Conservation (phyloP, 2,888 invertebrate genomes). For the Coenonympha glycerion region DNA sequence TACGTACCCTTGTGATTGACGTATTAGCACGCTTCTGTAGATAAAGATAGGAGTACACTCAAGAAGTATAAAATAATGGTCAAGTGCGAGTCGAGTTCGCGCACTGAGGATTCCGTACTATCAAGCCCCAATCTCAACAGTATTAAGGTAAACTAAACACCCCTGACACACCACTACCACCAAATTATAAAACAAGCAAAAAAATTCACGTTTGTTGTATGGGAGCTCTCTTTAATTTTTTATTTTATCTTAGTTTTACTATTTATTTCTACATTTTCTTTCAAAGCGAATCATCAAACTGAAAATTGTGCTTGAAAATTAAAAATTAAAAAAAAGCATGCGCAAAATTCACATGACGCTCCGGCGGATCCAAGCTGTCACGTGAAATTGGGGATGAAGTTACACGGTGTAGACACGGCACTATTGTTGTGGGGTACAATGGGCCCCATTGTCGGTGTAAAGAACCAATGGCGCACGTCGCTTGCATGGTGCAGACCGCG, state of each 20-base stretch:
- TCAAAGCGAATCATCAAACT: not conserved
- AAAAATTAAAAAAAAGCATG: conserved; percentile 8
- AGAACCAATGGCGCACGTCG: conserved; percentile 29
- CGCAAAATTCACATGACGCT: no score
- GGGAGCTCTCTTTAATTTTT: no score
- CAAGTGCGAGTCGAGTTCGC: not conserved
- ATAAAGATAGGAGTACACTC: not conserved
- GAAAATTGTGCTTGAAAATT: conserved; percentile 9
- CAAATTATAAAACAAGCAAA: no score
- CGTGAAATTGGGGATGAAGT: conserved; percentile 30
- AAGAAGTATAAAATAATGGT: no score
- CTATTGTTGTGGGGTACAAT: conserved; percentile 58
- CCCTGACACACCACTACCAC: no score
- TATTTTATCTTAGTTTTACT: no score
- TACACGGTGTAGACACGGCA: conserved; percentile 48
- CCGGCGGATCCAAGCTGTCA: conserved; percentile 46
- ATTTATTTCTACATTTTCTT: no score
- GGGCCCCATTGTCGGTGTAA: conserved; percentile 38
- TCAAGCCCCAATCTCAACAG: no score
- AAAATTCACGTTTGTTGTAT: no score
- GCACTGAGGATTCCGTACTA: no score
- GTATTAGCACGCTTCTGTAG: not conserved
- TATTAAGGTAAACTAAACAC: no score
- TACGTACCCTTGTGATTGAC: conserved; percentile 1
- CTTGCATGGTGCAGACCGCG: conserved; percentile 12